phyloP scores from a whole-genome alignment of 2,888 invertebrate species.

The Dasysyrphus albostriatus region DNA sequence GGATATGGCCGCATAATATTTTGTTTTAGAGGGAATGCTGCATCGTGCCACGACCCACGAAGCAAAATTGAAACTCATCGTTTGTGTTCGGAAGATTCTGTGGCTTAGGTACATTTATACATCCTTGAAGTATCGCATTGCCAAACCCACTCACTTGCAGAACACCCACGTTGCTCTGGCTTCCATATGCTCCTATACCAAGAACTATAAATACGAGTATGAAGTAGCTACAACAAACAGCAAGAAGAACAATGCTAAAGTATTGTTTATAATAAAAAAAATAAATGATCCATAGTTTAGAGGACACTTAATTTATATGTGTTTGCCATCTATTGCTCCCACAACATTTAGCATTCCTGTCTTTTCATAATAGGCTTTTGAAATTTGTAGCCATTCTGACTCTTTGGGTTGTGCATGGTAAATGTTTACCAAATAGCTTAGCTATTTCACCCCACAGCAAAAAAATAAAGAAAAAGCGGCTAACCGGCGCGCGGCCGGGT shows the following conservation, averaged over 20 bases:
- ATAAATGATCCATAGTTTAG: neutral
- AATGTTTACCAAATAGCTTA: neutral
- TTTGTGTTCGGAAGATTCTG: conserved; percentile 18
- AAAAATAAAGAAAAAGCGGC: too few species aligned
- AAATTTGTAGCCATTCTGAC: neutral
- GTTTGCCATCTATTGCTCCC: neutral
- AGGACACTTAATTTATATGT: neutral
- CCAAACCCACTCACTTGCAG: conserved; percentile 63
- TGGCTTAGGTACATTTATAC: conserved; percentile 55
- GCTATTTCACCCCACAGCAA: too few species aligned
- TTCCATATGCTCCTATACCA: neutral
- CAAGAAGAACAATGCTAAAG: neutral
- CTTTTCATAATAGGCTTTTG: too few species aligned
- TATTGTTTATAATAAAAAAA: neutral
- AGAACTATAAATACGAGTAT: neutral
- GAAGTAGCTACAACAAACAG: neutral
- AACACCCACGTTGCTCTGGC: conserved; percentile 1
- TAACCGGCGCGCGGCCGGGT: too few species aligned
- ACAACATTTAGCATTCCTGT: too few species aligned
- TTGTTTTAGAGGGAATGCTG: conserved; percentile 72
- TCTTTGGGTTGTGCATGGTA: neutral
- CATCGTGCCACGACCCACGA: conserved; percentile 77
- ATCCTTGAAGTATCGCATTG: conserved; percentile 51
- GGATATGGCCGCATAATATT: conserved; percentile 77
- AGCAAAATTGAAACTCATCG: conserved; percentile 18